These are phyloP conservation scores for Ginglymostoma cirratum DNA, from an alignment of 2,113 vertebrate species.

Conservation along the genomic window DNA sequence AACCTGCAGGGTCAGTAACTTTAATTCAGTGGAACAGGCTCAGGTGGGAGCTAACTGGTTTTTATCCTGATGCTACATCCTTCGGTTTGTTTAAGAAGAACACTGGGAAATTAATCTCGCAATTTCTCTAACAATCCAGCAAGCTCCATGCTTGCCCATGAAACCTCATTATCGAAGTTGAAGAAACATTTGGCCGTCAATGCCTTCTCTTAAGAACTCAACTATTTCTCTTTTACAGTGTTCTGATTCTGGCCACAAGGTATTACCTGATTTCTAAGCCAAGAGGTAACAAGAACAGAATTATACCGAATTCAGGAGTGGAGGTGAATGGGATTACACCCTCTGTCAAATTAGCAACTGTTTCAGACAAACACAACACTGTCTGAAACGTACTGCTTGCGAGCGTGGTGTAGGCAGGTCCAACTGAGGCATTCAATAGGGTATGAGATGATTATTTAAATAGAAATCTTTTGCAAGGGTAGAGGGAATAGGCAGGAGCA, in stretches of 20 bases:
- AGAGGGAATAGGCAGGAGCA: too few relatives aligned
- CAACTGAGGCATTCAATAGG: too few relatives aligned
- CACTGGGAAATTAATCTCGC: neutral
- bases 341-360: neutral
- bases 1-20: too few relatives aligned
- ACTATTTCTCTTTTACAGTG: too few relatives aligned
- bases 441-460: too few relatives aligned
- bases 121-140: neutral
- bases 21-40: too few relatives aligned
- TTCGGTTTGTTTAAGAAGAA: neutral
- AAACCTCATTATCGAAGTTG: neutral
- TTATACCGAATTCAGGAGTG: neutral
- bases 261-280: too few relatives aligned
- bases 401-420: too few relatives aligned
- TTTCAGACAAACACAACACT: neutral
- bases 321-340: neutral
- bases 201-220: neutral
- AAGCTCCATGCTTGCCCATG: neutral
- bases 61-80: too few relatives aligned
- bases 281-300: neutral
- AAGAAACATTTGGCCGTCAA: neutral
- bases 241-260: neutral
- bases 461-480: too few relatives aligned
- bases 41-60: too few relatives aligned
- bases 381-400: too few relatives aligned